Evolutionary conservation across 2,113 vertebrate genomes (phyloP), one percentile per base, ranked within the genome.

Genomic region (Chrysemys picta): DNA sequence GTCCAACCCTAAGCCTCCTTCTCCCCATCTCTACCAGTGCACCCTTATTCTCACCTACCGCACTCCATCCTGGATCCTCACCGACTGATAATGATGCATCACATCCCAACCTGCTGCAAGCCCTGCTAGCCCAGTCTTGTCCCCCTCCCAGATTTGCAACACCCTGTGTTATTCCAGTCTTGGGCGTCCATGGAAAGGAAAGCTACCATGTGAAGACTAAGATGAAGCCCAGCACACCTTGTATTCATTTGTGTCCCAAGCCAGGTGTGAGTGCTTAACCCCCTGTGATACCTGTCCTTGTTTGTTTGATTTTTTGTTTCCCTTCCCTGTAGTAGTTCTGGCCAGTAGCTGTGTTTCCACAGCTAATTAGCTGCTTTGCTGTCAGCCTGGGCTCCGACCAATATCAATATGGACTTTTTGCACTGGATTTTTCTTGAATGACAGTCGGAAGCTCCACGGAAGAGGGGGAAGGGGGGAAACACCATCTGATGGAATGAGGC

Each of bases 351-450:
- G 14, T 69, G 6, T 84, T 80, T 45, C 75, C 16, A 38, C 62
- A 52, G 83, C 81, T 81, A 87, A 83, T 47, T 54, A 2, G 47
- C 14, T 45, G 25, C 24, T 47, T 78, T 78, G 13, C 0, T n/a
- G n/a, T n/a, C n/a, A n/a, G n/a, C n/a, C n/a, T n/a, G n/a, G n/a
- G n/a, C n/a, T n/a, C n/a, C n/a, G n/a, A n/a, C n/a, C n/a, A n/a
- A n/a, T n/a, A n/a, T 42, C 0, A 38, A 29, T 0, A 0, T 0
- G 6, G 31, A 45, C 59, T 0, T 1, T 82, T 79, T 79, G 42
- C 0, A 0, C 19, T 47, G 75, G 12, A 17, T 81, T 69, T 31
- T 80, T 89, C 86, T 31, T 35, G 54, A 72, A 27, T 65, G 88
- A 50, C 84, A 78, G 22, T 53, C 1, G 1, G 89, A 89, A 94